phyloP scores from a whole-genome alignment of 2,888 invertebrate genomes.

The Erynnis tages region DNA sequence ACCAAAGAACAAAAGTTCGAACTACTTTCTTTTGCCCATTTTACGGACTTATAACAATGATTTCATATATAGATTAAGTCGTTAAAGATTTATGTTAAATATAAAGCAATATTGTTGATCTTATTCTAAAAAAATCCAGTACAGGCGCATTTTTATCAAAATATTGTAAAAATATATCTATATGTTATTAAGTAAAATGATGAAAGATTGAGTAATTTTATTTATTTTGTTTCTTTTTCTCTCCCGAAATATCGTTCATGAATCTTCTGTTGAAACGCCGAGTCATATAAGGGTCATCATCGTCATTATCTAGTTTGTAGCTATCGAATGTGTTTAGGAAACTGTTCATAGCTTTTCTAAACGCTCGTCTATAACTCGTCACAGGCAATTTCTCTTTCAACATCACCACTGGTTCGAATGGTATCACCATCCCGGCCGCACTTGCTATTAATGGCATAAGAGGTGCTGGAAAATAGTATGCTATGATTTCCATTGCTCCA shows the following conservation, averaged over 20 bases:
- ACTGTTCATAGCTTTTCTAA: conserved; percentile 57
- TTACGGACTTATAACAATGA: conserved; percentile 58
- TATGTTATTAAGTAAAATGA: background rate
- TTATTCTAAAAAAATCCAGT: no score
- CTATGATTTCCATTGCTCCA: conserved; percentile 65
- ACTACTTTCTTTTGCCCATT: conserved; percentile 64
- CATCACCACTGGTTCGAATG: conserved; percentile 68
- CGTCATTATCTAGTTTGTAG: conserved; percentile 53
- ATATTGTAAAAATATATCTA: no score
- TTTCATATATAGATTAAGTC: conserved; percentile 31
- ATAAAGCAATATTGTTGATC: no score
- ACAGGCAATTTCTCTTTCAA: conserved; percentile 65
- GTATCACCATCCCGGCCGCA: conserved; percentile 66
- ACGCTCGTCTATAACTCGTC: conserved; percentile 64
- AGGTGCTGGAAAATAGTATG: conserved; percentile 64
- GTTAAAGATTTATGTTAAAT: background rate
- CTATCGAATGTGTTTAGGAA: conserved; percentile 65
- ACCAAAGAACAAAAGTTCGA: conserved; percentile 38
- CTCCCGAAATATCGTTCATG: conserved; percentile 41
- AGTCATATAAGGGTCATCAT: conserved; percentile 67
- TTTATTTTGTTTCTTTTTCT: conserved; percentile 25
- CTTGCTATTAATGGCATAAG: conserved; percentile 67
- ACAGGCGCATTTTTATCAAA: no score
- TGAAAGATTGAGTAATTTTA: background rate
- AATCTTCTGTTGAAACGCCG: conserved; percentile 64